phyloP scores from a whole-genome alignment of 2,797 vertebrate species.

The Hemitrygon akajei region DNA sequence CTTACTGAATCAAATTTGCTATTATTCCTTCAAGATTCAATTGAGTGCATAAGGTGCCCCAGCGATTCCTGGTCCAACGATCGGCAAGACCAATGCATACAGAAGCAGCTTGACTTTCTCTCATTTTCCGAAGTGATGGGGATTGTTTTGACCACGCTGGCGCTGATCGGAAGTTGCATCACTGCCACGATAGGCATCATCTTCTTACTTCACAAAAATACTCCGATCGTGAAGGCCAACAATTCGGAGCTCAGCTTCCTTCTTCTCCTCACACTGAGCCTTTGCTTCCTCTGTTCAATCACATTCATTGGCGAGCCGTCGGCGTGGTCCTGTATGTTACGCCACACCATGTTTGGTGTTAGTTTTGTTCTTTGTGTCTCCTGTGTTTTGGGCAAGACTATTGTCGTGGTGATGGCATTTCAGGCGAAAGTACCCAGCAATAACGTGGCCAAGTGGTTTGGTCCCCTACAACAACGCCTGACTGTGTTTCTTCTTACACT shows the following conservation, averaged over 20 bases:
- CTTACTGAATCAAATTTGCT: neutral
- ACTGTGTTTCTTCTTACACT: slow-evolving; percentile 47
- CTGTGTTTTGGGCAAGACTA: slow-evolving; percentile 49
- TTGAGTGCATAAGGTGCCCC: slow-evolving; percentile 47
- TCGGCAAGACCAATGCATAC: slow-evolving; percentile 45
- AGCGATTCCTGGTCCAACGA: slow-evolving; percentile 51
- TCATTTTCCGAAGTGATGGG: slow-evolving; percentile 53
- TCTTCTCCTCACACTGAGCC: slow-evolving; percentile 42
- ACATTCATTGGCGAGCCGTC: slow-evolving; percentile 47
- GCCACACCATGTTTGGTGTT: slow-evolving; percentile 48
- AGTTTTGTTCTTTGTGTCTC: slow-evolving; percentile 50
- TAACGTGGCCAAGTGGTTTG: slow-evolving; percentile 49
- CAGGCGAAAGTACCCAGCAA: slow-evolving; percentile 46
- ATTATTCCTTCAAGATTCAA: slow-evolving; percentile 46
- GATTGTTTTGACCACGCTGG: slow-evolving; percentile 49
- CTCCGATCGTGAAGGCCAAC: slow-evolving; percentile 50
- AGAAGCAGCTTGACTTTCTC: slow-evolving; percentile 49
- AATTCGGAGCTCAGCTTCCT: slow-evolving; percentile 52
- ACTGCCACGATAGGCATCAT: slow-evolving; percentile 46
- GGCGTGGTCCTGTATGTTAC: slow-evolving; percentile 49
- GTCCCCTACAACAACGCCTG: slow-evolving; percentile 47
- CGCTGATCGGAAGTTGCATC: slow-evolving; percentile 50
- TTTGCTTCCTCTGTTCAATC: slow-evolving; percentile 51
- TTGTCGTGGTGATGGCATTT: slow-evolving; percentile 49
- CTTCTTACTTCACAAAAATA: slow-evolving; percentile 52